Evolutionary conservation across 2,797 vertebrate genomes (phyloP), one percentile per base, ranked within the genome.

Genomic region (Melopsittacus undulatus): DNA sequence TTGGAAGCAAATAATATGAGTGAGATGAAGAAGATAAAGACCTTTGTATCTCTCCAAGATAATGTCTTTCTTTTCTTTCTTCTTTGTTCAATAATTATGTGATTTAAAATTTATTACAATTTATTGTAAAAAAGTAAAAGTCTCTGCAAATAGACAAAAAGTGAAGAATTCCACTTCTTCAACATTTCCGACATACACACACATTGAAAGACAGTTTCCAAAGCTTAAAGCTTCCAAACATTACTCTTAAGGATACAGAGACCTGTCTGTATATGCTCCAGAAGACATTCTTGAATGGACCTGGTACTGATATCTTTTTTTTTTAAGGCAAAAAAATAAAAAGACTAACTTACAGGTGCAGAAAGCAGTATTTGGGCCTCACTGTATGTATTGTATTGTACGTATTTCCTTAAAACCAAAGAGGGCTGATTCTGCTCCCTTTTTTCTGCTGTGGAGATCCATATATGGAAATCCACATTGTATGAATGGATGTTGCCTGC

Each of bases 1-100:
- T 7, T 89, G 45, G 74, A 88, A 90, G 64, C 38, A 92, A 94
- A 85, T 80, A 94, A 64, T 45, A 26, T 32, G 30, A 90, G 49
- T 59, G 61, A 84, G 42, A 59, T 57, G 13, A 92, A 83, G 62
- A 91, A 9, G 22, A 62, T 49, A 59, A 79, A 81, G 67, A 83
- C 22, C 10, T 2, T 67, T 59, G 22, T 86, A 49, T 46, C 14
- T 29, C 13, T 72, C 34, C 20, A 59, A 66, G 34, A 76, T 13
- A 87, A 30, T 40, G 23, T n/a, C 32, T 69, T 61, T 75, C 23
- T 46, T 54, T 34, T 7, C 5, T 72, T 94, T 68, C 12, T 46
- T 36, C 30, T 63, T 67, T 64, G 7, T 80, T 78, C 27, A 49
- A 27, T 67, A 77, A 52, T 40, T 49, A 22, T 13, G 5, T 21